A percentile compares a stretch with the other conserved stretches of the same genome.
Conservation (phyloP, 2,797 vertebrate genomes). For the Podargus strigoides region DNA sequence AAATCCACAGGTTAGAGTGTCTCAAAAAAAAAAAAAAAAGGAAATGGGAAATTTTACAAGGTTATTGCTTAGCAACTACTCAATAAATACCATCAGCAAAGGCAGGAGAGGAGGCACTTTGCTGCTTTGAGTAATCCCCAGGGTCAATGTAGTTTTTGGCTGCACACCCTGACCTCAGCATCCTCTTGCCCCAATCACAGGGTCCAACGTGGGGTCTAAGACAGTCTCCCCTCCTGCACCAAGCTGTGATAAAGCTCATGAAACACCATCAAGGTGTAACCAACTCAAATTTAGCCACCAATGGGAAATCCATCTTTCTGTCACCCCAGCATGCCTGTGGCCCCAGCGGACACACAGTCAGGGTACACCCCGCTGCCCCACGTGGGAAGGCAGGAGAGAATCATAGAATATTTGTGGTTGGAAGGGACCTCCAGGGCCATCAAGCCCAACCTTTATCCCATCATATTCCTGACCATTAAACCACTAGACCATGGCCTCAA, state of each 20-base stretch:
- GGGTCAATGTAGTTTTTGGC: not conserved
- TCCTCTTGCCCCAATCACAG: too few species aligned
- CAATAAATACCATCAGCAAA: not conserved
- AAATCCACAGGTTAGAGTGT: not conserved
- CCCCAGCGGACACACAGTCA: too few species aligned
- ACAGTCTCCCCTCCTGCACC: not conserved
- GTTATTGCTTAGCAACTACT: not conserved
- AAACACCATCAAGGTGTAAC: fast-evolving
- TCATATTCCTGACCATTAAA: too few species aligned
- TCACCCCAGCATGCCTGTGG: not conserved
- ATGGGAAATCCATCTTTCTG: not conserved
- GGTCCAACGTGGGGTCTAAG: fast-evolving
- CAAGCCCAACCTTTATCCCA: too few species aligned
- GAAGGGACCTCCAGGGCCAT: too few species aligned
- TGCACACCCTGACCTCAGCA: not conserved
- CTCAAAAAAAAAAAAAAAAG: not conserved
- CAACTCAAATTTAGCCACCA: not conserved
- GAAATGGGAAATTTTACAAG: not conserved
- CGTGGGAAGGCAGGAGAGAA: not conserved
- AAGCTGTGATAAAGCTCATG: not conserved
- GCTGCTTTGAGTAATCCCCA: not conserved
- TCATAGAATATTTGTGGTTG: too few species aligned
- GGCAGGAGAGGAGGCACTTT: not conserved
- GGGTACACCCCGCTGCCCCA: fast-evolving
- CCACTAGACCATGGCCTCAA: too few species aligned